Base-by-base conservation (phyloP, 2,797 vertebrate genomes). In the Hypotaenidia philippensis region DNA sequence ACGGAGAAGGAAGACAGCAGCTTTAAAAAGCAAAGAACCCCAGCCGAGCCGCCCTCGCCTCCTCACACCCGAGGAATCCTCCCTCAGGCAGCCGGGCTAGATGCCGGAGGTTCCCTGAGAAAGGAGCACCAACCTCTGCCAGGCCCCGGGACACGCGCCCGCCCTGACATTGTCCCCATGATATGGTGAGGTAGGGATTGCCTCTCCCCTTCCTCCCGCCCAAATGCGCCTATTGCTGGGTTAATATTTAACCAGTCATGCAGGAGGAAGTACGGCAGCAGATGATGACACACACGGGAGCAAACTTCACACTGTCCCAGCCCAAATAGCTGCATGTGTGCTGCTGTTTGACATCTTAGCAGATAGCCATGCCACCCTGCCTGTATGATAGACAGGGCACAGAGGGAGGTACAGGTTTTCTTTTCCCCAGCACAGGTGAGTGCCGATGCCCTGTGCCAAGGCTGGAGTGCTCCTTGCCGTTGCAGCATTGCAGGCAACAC, bases 161-260 rank as follows among this genome's bases (percentile, higher is more conserved):
- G 49, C 55, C 44, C 12, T 76, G 78, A 76, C 80, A 47, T 63
- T 11, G 92, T 49, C 41, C 61, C 77, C 7, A 5, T 4, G 14
- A 34, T 36, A 78, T 12, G 27, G 85, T 63, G 84, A 92, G 89
- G 27, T 10, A 59, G 55, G 27, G 41, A 25, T 59, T 13, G 66
- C 65, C 79, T 64, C 50, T 70, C 56, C 76, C 87, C 61, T 78
- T 22, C 61, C 72, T 66, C 32, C 90, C 74, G 55, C 94, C 91
- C 89, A 34, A 50, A 49, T 20, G 29, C 40, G 27, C 13, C 52
- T 64, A 17, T 11, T 10, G 20, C 52, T 5, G 52, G 10, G 93
- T 95, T 95, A 97, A 97, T 96, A 25, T 94, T 97, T 96, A 97
- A 97, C 95, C 65, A 2, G 40, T 12, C 25, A 82, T 18, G 4